Evolutionary conservation across 1,140 invertebrate genomes (phyloP), one percentile per base, ranked within the genome.

Genomic region (Cheumatopsyche charites): DNA sequence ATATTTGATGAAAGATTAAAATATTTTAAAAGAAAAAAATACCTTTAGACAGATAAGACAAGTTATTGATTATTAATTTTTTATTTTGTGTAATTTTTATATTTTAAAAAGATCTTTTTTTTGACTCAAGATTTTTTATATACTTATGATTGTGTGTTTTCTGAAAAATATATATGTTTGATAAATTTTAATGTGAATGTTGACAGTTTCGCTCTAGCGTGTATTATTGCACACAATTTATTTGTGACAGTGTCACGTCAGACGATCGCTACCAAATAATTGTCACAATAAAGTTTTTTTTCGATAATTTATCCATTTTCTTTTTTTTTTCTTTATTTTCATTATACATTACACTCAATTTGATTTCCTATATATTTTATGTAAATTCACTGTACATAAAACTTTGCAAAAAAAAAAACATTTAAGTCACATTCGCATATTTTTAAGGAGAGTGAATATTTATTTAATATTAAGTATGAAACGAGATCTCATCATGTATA

Each of bases 1-100:
- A 58, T 68, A 47, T 62, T 62, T 70, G 43, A 19, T 58, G 67
- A 42, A 63, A 63, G 52, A 62, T 47, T 47, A 49, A 75, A 67
- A 75, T 75, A 75, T 72, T 70, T 72, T 55, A 75, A 74, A 72
- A 68, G 67, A 42, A 70, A 75, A 70, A 75, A 47, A 70, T 72
- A 75, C 71, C 73, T 67, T 73, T 70, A 62, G 70, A 47, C 61
- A 61, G 55, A 67, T 49, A 62, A 49, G 70, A 43, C 70, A 65
- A 72, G 71, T 69, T 75, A 72, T 69, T 71, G 25, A 74, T 67
- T 36, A 52, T 71, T 71, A 67, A 71, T 70, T 69, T 62, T 69
- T 75, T 73, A 75, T 75, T 75, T 74, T 74, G 70, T 74, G 70
- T 74, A 74, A 74, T 72, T 75, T 68, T 55, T 69, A 72, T 72